Evolutionary conservation across 2,888 invertebrate genomes (phyloP).

Genomic region (Sphaerophoria taeniata): DNA sequence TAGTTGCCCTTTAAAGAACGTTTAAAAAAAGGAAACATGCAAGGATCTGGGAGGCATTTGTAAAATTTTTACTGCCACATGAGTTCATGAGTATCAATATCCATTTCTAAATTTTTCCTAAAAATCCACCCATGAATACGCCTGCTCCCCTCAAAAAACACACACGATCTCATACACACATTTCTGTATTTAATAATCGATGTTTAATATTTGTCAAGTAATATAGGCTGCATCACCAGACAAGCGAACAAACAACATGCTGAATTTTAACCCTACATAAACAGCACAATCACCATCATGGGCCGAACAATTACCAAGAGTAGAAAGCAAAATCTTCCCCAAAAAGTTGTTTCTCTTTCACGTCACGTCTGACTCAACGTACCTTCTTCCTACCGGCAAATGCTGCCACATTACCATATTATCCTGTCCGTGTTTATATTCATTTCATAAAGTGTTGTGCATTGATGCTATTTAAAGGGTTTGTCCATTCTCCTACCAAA

Average conservation of each 20-base stretch:
- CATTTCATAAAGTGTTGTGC: slow-evolving; percentile 69
- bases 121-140: too few species aligned
- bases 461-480: too few species aligned
- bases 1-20: slow-evolving; percentile 23
- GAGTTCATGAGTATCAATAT: slow-evolving; percentile 14
- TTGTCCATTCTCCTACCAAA: too few species aligned
- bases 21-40: background rate
- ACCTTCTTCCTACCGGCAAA: slow-evolving; percentile 41
- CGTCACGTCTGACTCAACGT: slow-evolving; percentile 55
- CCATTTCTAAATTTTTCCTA: background rate
- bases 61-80: background rate
- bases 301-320: background rate
- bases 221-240: background rate
- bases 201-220: slow-evolving; percentile 25
- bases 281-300: background rate
- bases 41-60: background rate
- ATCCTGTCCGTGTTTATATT: slow-evolving; percentile 57
- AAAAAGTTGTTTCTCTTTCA: slow-evolving; percentile 32
- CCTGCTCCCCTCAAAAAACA: background rate
- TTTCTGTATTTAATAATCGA: slow-evolving; percentile 10
- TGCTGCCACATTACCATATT: slow-evolving; percentile 45
- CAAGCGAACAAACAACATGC: slow-evolving; percentile 29
- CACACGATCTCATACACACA: background rate
- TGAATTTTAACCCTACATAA: background rate
- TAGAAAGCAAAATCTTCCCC: slow-evolving; percentile 6